phyloP scores from a whole-genome alignment of 2,113 vertebrate genomes.

The Malurus melanocephalus region DNA sequence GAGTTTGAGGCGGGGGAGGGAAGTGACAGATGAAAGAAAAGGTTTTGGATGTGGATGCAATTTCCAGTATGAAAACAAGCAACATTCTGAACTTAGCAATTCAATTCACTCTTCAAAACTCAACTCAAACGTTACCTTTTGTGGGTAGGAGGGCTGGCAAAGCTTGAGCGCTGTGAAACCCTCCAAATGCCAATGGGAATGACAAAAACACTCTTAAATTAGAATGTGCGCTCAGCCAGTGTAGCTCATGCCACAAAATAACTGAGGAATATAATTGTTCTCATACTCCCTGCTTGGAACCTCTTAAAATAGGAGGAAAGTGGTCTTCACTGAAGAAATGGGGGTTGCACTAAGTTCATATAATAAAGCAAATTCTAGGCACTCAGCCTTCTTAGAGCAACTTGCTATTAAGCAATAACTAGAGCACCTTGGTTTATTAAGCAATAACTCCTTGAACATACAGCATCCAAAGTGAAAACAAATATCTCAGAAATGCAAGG shows the following conservation, averaged over 20 bases:
- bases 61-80: neutral
- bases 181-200: neutral
- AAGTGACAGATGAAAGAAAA: neutral
- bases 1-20: neutral
- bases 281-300: neutral
- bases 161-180: neutral
- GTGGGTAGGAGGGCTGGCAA: constrained; percentile 7
- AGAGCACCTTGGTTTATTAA: neutral
- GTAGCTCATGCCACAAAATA: neutral
- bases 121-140: constrained; percentile 10
- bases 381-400: neutral
- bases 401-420: neutral
- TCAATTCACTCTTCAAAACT: neutral
- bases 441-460: neutral
- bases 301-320: neutral
- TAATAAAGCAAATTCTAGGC: neutral
- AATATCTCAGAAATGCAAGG: constrained; percentile 1
- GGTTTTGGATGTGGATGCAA: neutral
- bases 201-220: constrained; percentile 8
- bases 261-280: neutral
- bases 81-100: neutral
- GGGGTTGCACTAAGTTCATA: neutral
- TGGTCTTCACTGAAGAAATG: neutral
- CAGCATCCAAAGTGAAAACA: constrained; percentile 4
- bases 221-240: neutral